phyloP scores from a whole-genome alignment of 2,797 vertebrate genomes.

The Columba guinea region DNA sequence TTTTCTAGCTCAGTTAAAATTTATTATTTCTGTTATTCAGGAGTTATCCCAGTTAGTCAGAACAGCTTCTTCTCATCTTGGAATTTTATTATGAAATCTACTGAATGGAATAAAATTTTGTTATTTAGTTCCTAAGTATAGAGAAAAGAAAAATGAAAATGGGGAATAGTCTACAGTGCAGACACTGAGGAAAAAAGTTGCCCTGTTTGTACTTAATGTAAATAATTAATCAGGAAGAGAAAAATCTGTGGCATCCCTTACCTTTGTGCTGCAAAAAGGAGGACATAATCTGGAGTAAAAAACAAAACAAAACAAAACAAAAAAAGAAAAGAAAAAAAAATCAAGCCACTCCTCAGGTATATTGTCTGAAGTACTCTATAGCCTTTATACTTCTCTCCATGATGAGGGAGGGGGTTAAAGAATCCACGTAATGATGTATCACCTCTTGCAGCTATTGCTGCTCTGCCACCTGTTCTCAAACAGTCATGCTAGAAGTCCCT shows the following conservation, averaged over 20 bases:
- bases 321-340: neutral
- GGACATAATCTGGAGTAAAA: neutral
- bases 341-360: neutral
- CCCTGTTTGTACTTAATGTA: neutral
- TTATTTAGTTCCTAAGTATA: neutral
- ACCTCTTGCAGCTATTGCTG: neutral
- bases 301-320: neutral
- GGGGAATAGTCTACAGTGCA: neutral
- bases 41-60: neutral
- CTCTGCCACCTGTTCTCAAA: neutral
- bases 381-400: neutral
- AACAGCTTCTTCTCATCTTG: neutral
- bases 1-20: neutral
- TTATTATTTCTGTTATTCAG: neutral
- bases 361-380: neutral
- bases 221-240: neutral
- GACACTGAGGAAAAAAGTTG: neutral
- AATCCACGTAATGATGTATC: neutral
- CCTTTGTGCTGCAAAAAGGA: neutral
- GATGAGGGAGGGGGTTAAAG: neutral
- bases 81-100: neutral
- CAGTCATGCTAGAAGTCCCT: neutral
- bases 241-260: neutral
- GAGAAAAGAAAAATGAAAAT: neutral
- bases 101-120: neutral